Base-by-base conservation (phyloP, 2,113 vertebrate genomes). In the Lagopus muta region DNA sequence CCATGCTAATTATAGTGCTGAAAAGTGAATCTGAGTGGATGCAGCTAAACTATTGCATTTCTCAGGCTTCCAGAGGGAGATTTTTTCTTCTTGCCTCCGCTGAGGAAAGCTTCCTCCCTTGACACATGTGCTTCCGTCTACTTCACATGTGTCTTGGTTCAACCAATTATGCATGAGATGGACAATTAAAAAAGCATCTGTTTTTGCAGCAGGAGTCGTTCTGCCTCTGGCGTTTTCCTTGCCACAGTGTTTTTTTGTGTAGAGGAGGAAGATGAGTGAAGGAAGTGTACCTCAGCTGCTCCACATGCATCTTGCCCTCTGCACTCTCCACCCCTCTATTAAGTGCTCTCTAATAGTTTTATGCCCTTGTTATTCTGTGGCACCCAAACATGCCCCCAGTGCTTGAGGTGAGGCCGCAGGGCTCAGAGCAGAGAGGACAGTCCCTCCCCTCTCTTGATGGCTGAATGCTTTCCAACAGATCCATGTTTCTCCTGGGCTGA, bases 171-270 rank as follows among this genome's bases (percentile, higher is more conserved):
- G 64, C 93, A 89, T 77, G 72, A 82, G 96, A 92, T 90, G 83
- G 78, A 89, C 81, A 82, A 90, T 96, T 95, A 55, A 92, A 95
- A 92, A 82, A 92, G 24, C 90, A 92, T 96, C 92, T 94, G 94
- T 54, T 96, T 94, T 84, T 89, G 64, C 1, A 2, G 66, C 70
- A 40, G 43, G 38, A 91, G 42, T 71, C 21, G 2, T 75, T 82
- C 79, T 94, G 65, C 82, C 57, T 81, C 52, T 93, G 76, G 86
- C 76, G 36, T 82, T 94, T 92, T 78, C 75, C 15, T 45, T 43
- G 47, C 72, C 47, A 3, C 17, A 40, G 78, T 0, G 0, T 87
- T 90, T 52, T 54, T 54, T 30, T 54, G 52, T 54, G 55, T 32
- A 32, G 21, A 8, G 54, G 40, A 82, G 21, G 66, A 89, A 67